phyloP scores from a whole-genome alignment of 2,888 invertebrate species.

The Zelleria hepariella region DNA sequence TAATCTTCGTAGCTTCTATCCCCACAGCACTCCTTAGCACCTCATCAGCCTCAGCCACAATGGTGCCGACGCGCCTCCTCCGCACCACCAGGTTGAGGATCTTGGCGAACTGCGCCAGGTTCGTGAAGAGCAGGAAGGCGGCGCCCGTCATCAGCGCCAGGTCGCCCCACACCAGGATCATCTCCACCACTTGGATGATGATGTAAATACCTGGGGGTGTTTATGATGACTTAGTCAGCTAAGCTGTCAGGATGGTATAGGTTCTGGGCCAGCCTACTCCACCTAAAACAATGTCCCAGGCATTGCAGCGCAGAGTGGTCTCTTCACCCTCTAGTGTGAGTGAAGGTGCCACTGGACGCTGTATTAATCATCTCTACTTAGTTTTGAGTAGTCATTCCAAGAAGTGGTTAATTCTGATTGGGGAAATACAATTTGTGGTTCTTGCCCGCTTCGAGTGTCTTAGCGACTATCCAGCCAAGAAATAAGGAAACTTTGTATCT shows the following conservation, averaged over 20 bases:
- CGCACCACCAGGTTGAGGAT: slow-evolving; percentile 39
- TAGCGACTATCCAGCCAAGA: too few species aligned
- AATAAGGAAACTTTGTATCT: too few species aligned
- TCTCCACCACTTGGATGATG: slow-evolving; percentile 56
- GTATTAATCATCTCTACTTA: too few species aligned
- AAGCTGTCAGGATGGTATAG: neutral
- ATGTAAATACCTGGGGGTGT: slow-evolving; percentile 44
- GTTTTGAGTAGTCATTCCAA: too few species aligned
- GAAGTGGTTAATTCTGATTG: too few species aligned
- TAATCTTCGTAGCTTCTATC: slow-evolving; percentile 30
- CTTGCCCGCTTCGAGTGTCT: too few species aligned
- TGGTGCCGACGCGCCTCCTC: slow-evolving; percentile 28
- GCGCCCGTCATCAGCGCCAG: slow-evolving; percentile 56
- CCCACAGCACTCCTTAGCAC: slow-evolving; percentile 20
- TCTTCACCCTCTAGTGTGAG: too few species aligned
- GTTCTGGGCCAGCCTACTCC: neutral
- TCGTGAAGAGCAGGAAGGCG: slow-evolving; percentile 57
- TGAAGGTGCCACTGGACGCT: too few species aligned
- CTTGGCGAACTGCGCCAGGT: slow-evolving; percentile 52
- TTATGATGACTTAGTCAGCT: neutral
- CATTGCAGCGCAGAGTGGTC: too few species aligned
- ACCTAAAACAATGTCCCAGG: neutral
- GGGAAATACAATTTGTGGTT: too few species aligned
- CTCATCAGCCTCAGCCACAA: slow-evolving; percentile 32
- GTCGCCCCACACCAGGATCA: slow-evolving; percentile 58